A percentile compares a stretch with the other conserved stretches of the same genome.
These are phyloP conservation scores for Bilobella aurantiaca DNA, from an alignment of 1,140 invertebrate species.

Conservation along the genomic window DNA sequence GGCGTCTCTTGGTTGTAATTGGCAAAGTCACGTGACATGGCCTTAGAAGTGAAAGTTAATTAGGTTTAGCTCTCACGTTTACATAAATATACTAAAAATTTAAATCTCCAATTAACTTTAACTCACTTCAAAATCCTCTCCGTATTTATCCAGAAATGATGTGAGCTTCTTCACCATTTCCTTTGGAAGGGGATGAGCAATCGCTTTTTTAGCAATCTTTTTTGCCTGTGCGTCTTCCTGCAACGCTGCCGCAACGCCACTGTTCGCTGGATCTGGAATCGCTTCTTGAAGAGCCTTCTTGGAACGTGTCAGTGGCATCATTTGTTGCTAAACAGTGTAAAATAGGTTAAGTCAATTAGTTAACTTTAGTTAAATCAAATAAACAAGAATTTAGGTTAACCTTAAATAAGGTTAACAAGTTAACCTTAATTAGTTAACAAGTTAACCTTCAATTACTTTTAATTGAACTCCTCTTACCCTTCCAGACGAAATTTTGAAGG, in stretches of 20 bases:
- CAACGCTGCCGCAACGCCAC: slow-evolving; percentile 10
- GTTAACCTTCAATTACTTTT: too few species aligned
- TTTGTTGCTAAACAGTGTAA: slow-evolving; percentile 15
- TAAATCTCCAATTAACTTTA: background rate
- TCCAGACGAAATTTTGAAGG: slow-evolving; percentile 3
- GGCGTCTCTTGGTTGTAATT: slow-evolving; percentile 35
- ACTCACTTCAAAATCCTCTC: slow-evolving; percentile 32
- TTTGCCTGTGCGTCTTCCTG: slow-evolving; percentile 16
- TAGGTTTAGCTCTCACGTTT: background rate
- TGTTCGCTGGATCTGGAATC: background rate
- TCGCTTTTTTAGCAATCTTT: slow-evolving; percentile 20
- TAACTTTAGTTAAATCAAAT: too few species aligned
- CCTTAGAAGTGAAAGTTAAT: slow-evolving; percentile 18
- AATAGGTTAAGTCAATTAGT: too few species aligned
- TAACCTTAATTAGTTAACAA: too few species aligned
- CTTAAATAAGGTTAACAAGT: too few species aligned
- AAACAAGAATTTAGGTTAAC: too few species aligned
- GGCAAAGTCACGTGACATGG: slow-evolving; percentile 26
- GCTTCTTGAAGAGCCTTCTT: slow-evolving; percentile 1
- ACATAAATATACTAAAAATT: background rate
- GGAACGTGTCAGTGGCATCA: background rate
- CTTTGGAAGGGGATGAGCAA: slow-evolving; percentile 23
- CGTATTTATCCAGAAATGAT: slow-evolving; percentile 28
- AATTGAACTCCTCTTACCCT: too few species aligned
- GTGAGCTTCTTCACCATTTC: slow-evolving; percentile 28